Conservation (phyloP, 2,113 vertebrate genomes). For the Anolis carolinensis region DNA sequence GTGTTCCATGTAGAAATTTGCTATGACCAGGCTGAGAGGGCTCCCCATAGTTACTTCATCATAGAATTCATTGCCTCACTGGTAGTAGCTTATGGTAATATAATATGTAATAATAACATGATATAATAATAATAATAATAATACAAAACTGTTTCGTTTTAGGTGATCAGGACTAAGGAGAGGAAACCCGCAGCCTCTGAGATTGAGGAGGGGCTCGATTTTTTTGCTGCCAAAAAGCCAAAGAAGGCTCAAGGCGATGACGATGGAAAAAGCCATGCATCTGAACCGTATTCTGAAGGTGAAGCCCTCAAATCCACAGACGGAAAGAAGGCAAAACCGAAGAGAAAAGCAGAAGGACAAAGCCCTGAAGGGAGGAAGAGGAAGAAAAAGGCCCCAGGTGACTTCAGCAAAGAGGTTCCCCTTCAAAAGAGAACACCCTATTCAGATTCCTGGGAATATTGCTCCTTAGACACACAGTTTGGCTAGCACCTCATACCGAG, state of each 20-base stretch:
- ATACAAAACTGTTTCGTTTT: constrained; percentile 16
- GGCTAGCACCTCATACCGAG: too few species aligned
- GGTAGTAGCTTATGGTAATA: too few species aligned
- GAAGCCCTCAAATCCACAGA: constrained; percentile 36
- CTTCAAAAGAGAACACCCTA: too few species aligned
- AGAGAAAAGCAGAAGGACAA: constrained; percentile 59
- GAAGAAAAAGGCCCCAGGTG: constrained; percentile 65
- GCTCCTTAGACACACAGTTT: too few species aligned
- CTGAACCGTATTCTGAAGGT: constrained; percentile 35
- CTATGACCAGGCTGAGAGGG: too few species aligned
- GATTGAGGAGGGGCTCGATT: constrained; percentile 64
- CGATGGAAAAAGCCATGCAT: neutral
- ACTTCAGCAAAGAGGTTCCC: too few species aligned
- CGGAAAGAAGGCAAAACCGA: constrained; percentile 47
- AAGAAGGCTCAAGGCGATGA: neutral
- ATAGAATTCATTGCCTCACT: too few species aligned
- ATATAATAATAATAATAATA: too few species aligned
- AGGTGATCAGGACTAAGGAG: constrained; percentile 70
- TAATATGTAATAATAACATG: too few species aligned
- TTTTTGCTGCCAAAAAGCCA: constrained; percentile 66
- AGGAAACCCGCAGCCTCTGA: constrained; percentile 33
- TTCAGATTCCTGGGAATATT: too few species aligned
- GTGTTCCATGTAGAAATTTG: too few species aligned
- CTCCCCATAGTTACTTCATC: too few species aligned
- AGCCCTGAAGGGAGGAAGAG: constrained; percentile 55